Evolutionary conservation across 2,113 vertebrate genomes (phyloP), one percentile per base, ranked within the genome.

Genomic region (Oenanthe oenanthe): DNA sequence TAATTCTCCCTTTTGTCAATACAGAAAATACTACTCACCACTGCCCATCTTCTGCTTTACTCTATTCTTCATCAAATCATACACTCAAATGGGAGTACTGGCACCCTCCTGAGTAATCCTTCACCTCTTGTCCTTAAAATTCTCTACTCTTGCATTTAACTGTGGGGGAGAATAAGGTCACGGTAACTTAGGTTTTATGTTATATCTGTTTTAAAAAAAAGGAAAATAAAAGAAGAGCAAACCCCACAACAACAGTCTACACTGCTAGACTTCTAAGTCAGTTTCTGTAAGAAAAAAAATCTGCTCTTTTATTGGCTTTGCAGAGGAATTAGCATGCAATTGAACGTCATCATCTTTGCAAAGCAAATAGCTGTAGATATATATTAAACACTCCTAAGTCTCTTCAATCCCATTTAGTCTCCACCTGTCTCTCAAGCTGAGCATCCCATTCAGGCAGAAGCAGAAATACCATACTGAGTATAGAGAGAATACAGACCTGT

Each of bases 351-450:
- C 95, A 85, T 97, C 95, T 92, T 85, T 82, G 63, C 88, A 63
- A 86, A 77, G 89, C 85, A 89, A 95, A 88, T 93, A 93, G 94
- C 93, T 91, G 90, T 61, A 88, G 86, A 89, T 92, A 83, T 88
- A 29, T 31, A 57, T 85, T 96, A 95, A 96, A 97, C 36, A 50
- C 90, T 91, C 82, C 36, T 96, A 97, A 93, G 43, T 83, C 96
- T 93, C 67, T 88, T 93, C 42, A 12, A 97, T 97, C 96, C 80
- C 86, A 96, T 96, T 97, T 97, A 91, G 80, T 72, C 92, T 95
- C 96, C 97, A 97, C 97, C 94, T 97, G 93, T 93, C 88, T 93
- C 88, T 89, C 80, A 95, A 88, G 81, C 34, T 42, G 73, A 96
- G 87, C 48, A 91, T 73, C 78, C 63, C n/a, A 31, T 82, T 45